A percentile compares a stretch with the other conserved stretches of the same genome.
Evolutionary conservation across 2,113 vertebrate species (phyloP).

Genomic region (Gavialis gangeticus): DNA sequence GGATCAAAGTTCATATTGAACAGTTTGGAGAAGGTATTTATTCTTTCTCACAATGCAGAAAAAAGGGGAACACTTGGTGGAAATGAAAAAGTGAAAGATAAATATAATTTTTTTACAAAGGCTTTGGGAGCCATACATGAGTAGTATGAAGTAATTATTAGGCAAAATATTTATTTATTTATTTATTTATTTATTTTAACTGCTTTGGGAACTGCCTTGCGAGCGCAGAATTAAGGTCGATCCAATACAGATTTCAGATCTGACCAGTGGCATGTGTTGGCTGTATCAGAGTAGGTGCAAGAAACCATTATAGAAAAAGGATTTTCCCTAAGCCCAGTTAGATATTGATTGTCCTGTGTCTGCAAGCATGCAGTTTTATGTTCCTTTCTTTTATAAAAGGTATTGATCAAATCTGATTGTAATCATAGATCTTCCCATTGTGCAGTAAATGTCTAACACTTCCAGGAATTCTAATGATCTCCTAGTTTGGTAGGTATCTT

Average conservation of each 20-base stretch:
- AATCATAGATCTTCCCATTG: background rate
- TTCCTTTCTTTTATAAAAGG: background rate
- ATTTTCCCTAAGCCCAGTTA: background rate
- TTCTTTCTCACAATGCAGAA: background rate
- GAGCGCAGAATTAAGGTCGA: background rate
- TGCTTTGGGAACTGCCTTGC: background rate
- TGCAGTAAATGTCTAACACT: background rate
- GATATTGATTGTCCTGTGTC: rapidly evolving
- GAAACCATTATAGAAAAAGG: background rate
- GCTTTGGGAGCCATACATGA: background rate
- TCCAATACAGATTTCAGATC: rapidly evolving
- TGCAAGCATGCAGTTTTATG: background rate
- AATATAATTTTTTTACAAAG: background rate
- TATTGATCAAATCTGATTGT: background rate
- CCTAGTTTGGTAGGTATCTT: background rate
- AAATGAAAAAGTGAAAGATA: background rate
- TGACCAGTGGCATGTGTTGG: rapidly evolving
- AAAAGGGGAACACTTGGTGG: background rate
- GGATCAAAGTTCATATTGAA: too few relatives aligned
- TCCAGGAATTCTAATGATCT: background rate
- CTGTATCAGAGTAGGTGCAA: background rate
- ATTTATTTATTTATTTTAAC: background rate
- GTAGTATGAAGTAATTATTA: rapidly evolving
- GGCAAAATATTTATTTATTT: background rate
- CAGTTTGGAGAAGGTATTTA: rapidly evolving